A percentile compares a stretch with the other conserved stretches of the same genome.
Evolutionary conservation across 2,113 vertebrate species (phyloP).

Genomic region (Rhinolophus sinicus): DNA sequence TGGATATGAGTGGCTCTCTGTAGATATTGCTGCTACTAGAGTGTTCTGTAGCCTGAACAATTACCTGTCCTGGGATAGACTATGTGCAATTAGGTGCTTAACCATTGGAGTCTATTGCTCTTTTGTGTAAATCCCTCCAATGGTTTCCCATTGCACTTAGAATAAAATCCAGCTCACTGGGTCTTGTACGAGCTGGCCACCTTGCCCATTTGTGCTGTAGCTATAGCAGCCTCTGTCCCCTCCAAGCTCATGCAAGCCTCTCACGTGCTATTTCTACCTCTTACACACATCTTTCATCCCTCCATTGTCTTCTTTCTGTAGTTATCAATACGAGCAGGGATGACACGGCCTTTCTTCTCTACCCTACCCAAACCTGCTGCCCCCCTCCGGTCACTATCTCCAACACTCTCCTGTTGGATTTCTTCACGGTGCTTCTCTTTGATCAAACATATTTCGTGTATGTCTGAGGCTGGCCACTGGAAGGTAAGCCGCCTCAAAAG

Average conservation of each 20-base stretch:
- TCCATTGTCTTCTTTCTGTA: neutral
- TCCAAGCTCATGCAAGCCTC: rapidly evolving
- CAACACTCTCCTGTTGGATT: rapidly evolving
- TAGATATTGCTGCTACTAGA: neutral
- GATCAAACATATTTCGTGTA: neutral
- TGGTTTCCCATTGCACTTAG: neutral
- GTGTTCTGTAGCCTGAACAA: neutral
- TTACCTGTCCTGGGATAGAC: neutral
- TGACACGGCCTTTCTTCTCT: rapidly evolving
- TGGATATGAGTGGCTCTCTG: neutral
- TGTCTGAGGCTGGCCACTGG: neutral
- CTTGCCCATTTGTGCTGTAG: rapidly evolving
- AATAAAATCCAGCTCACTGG: neutral
- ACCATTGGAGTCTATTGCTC: neutral
- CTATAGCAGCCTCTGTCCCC: neutral
- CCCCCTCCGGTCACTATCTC: rapidly evolving
- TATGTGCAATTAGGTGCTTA: neutral
- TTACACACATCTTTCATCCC: too few relatives aligned
- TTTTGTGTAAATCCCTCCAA: neutral
- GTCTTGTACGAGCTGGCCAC: too few relatives aligned
- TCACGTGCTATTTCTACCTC: neutral
- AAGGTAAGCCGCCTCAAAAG: neutral
- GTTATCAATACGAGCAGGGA: neutral
- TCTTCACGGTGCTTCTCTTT: neutral
- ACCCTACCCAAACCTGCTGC: neutral